A percentile compares a stretch with the other conserved stretches of the same genome.
Evolutionary conservation across 2,888 invertebrate species (phyloP).

Genomic region (Danaus chrysippus): DNA sequence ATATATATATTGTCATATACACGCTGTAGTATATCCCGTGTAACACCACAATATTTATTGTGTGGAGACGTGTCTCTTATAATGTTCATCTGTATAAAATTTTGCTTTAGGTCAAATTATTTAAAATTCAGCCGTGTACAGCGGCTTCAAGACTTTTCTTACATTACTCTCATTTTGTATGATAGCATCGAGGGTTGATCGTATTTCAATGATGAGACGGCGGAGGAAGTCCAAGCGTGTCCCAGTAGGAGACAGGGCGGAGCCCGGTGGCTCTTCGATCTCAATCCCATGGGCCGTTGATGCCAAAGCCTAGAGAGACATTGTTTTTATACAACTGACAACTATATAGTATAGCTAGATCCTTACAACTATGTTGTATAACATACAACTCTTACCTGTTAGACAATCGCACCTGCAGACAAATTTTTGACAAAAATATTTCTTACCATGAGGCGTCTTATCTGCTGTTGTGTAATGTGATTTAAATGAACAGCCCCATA

Average conservation of each 20-base stretch:
- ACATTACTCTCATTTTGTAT: conserved; percentile 22
- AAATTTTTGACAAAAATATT: conserved; percentile 8
- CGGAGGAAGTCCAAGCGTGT: conserved; percentile 55
- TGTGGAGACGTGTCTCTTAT: too few species aligned
- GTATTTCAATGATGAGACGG: conserved; percentile 52
- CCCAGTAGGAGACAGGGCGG: conserved; percentile 48
- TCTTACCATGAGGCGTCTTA: conserved; percentile 47
- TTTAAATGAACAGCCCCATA: conserved; percentile 15
- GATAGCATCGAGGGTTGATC: conserved; percentile 34
- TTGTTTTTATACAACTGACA: neutral
- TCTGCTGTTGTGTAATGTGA: conserved; percentile 40
- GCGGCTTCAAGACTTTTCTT: conserved; percentile 14
- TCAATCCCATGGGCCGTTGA: conserved; percentile 17
- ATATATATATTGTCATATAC: too few species aligned
- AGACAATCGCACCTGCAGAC: neutral
- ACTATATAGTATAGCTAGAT: neutral
- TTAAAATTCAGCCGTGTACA: neutral
- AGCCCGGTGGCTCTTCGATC: conserved; percentile 32
- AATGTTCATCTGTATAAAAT: neutral
- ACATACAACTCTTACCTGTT: neutral
- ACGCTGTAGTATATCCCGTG: too few species aligned
- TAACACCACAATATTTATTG: too few species aligned
- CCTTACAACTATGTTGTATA: too few species aligned
- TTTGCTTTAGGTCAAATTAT: neutral
- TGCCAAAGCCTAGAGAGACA: conserved; percentile 21